These are phyloP conservation scores for Eubasilissa splendida DNA, from an alignment of 2,888 invertebrate species.

Conservation along the genomic window DNA sequence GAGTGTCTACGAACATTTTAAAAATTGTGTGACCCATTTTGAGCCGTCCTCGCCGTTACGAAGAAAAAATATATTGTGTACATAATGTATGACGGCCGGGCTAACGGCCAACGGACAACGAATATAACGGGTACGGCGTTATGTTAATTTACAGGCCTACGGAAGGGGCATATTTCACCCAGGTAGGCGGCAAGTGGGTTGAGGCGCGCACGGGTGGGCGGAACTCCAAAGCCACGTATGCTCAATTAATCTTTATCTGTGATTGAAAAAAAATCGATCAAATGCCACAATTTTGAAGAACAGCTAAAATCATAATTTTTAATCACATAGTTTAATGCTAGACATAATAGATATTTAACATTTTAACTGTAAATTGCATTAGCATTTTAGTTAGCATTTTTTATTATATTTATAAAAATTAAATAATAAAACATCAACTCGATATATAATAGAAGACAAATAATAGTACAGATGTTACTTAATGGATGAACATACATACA, in stretches of 20 bases:
- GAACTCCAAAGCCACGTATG: background rate
- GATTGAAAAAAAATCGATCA: no score
- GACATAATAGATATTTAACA: no score
- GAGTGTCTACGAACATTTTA: background rate
- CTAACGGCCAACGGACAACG: conserved; percentile 46
- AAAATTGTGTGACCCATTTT: background rate
- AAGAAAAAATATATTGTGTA: conserved; percentile 1
- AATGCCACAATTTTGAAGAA: no score
- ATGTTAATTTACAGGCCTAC: conserved; percentile 55
- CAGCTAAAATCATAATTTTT: no score
- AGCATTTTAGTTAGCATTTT: no score
- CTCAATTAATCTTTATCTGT: background rate
- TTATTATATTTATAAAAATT: no score
- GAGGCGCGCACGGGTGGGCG: background rate
- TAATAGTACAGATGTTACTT: no score
- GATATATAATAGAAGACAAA: no score
- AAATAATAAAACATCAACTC: no score
- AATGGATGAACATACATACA: no score
- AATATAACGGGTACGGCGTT: conserved; percentile 45
- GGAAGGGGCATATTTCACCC: conserved; percentile 51
- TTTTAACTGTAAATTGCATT: no score
- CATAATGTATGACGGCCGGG: conserved; percentile 22
- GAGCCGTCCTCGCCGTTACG: background rate
- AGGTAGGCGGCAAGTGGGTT: conserved; percentile 12
- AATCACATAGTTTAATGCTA: no score